Evolutionary conservation across 35 echinoderm and acorn worm genomes (phyloP).

Genomic region (Apostichopus parvimensis): DNA sequence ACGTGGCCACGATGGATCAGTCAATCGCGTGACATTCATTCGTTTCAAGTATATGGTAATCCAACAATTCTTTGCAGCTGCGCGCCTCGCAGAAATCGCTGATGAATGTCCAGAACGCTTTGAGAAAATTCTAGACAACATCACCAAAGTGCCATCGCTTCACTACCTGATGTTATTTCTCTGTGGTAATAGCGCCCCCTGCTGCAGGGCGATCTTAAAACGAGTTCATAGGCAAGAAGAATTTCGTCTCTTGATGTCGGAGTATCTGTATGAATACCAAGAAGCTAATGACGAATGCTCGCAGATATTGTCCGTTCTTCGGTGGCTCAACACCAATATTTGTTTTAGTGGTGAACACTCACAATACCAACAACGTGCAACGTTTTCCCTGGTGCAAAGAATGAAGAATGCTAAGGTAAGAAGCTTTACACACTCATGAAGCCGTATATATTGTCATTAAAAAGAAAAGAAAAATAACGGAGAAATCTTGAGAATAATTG

Average conservation of each 20-base stretch:
- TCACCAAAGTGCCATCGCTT: neutral
- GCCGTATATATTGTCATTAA: too few species aligned
- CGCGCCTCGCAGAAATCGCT: neutral
- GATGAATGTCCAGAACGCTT: neutral
- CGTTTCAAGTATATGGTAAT: slow-evolving; percentile 32
- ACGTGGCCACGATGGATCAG: neutral
- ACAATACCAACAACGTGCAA: slow-evolving; percentile 31
- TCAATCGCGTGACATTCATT: neutral
- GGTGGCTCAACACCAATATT: slow-evolving; percentile 10
- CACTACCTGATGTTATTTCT: slow-evolving; percentile 19
- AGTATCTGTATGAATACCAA: slow-evolving; percentile 48
- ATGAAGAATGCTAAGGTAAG: slow-evolving; percentile 43
- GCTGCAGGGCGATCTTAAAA: neutral
- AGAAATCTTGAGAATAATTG: too few species aligned
- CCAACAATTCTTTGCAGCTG: slow-evolving; percentile 38
- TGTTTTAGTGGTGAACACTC: neutral
- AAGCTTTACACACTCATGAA: too few species aligned
- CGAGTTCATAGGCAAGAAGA: neutral
- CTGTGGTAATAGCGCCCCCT: slow-evolving; percentile 41
- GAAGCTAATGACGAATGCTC: neutral
- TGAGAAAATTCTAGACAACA: neutral
- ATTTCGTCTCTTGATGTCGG: neutral
- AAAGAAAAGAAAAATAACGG: too few species aligned
- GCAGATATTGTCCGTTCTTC: neutral
- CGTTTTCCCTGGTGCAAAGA: slow-evolving; percentile 21